Percentiles rank a stretch among this genome's conserved stretches.
Evolutionary conservation across 2,113 vertebrate species (phyloP).

Genomic region (Rhombomys opimus): DNA sequence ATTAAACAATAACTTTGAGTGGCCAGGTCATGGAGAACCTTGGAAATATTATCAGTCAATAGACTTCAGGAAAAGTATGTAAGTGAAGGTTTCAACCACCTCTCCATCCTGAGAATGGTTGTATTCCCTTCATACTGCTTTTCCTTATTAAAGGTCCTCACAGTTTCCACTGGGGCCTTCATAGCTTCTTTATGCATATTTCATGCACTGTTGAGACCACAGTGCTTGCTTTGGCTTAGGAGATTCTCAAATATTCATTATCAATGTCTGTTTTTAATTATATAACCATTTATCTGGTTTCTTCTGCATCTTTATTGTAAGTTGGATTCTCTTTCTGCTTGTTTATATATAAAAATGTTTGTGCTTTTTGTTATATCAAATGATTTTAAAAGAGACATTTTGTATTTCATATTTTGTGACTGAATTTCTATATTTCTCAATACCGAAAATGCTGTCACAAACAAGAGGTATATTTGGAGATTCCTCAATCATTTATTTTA

Average conservation of each 20-base stretch:
- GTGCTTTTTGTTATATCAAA: background rate
- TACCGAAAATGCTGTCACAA: background rate
- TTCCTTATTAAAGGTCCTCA: background rate
- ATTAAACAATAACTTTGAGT: background rate
- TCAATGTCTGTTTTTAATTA: background rate
- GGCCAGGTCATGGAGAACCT: background rate
- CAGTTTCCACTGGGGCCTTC: background rate
- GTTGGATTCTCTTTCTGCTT: background rate
- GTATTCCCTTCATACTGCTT: background rate
- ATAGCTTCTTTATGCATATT: background rate
- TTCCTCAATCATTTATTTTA: background rate
- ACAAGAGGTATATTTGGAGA: background rate
- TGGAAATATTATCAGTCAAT: background rate
- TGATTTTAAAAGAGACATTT: background rate
- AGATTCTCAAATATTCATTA: background rate
- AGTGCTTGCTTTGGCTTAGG: background rate
- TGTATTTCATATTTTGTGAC: background rate
- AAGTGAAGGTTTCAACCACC: background rate
- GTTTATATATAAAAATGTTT: background rate
- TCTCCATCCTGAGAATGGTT: background rate
- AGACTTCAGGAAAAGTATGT: background rate
- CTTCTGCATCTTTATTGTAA: background rate
- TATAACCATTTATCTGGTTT: background rate
- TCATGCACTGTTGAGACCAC: background rate
- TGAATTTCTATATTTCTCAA: conserved; percentile 18